phyloP scores from a whole-genome alignment of 2,888 invertebrate species.

The Aromia moschata region DNA sequence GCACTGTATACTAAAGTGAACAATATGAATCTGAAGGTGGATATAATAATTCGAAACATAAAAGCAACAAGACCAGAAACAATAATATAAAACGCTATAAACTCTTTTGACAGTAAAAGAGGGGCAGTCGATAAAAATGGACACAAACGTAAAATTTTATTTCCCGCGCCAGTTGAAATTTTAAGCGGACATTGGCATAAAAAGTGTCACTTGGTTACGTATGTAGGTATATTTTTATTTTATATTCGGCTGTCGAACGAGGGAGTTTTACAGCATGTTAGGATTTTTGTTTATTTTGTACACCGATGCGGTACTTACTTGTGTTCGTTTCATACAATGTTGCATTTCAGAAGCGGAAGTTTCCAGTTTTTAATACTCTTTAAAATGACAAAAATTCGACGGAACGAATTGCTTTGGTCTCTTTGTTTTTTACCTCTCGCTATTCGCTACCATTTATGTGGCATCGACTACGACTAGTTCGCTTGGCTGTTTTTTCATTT shows the following conservation, averaged over 20 bases:
- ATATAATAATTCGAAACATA: too few species aligned
- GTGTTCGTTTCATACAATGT: constrained; percentile 28
- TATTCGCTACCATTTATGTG: constrained; percentile 4
- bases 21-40: too few species aligned
- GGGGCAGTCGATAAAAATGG: constrained; percentile 7
- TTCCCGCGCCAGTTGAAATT: constrained; percentile 17
- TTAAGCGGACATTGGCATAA: constrained; percentile 14
- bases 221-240: constrained; percentile 34
- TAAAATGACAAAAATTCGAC: constrained; percentile 35
- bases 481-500: background rate
- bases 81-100: too few species aligned
- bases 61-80: too few species aligned
- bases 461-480: background rate
- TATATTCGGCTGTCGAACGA: constrained; percentile 27
- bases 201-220: constrained; percentile 17
- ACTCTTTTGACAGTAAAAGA: background rate
- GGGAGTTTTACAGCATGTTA: constrained; percentile 25
- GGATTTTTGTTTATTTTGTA: constrained; percentile 27
- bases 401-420: constrained; percentile 38
- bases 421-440: constrained; percentile 26
- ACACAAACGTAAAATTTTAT: constrained; percentile 3
- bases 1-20: too few species aligned
- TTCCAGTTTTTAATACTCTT: constrained; percentile 34
- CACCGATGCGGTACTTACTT: constrained; percentile 18
- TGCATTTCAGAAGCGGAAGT: constrained; percentile 29